These are phyloP conservation scores for Micromys minutus DNA, from an alignment of 2,113 vertebrate genomes.

Conservation along the genomic window DNA sequence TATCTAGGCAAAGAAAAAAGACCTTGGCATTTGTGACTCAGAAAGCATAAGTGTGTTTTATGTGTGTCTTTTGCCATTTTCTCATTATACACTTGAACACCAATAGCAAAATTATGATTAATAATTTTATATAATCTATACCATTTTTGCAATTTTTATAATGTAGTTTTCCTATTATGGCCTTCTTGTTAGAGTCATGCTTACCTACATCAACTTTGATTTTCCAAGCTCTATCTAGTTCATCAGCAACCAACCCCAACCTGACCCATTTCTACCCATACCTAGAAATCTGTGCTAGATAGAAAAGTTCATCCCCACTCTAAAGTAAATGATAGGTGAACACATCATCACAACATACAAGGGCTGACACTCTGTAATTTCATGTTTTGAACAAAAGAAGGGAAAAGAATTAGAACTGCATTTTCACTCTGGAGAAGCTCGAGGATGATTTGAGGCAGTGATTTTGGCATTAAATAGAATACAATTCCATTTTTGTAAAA, in stretches of 20 bases:
- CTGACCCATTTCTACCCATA: background rate
- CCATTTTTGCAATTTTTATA: background rate
- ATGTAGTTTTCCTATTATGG: background rate
- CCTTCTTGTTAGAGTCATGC: background rate
- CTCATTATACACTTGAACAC: background rate
- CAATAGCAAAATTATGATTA: background rate
- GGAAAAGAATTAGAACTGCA: background rate
- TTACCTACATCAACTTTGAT: background rate
- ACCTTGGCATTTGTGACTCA: background rate
- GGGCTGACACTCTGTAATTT: background rate
- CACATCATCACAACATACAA: background rate
- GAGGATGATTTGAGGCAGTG: background rate
- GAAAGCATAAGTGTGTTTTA: slow-evolving; percentile 16
- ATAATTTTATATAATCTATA: background rate
- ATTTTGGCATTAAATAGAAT: background rate
- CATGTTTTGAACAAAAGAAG: background rate
- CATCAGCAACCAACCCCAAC: background rate
- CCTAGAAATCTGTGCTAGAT: background rate
- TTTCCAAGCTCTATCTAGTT: background rate
- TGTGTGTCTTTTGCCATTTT: background rate
- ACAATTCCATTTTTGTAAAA: background rate
- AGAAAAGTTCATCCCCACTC: background rate
- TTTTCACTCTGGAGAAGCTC: background rate
- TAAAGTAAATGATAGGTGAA: background rate
- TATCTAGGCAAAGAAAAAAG: background rate